Conservation (phyloP, 2,113 vertebrate species). For the Bucco capensis region DNA sequence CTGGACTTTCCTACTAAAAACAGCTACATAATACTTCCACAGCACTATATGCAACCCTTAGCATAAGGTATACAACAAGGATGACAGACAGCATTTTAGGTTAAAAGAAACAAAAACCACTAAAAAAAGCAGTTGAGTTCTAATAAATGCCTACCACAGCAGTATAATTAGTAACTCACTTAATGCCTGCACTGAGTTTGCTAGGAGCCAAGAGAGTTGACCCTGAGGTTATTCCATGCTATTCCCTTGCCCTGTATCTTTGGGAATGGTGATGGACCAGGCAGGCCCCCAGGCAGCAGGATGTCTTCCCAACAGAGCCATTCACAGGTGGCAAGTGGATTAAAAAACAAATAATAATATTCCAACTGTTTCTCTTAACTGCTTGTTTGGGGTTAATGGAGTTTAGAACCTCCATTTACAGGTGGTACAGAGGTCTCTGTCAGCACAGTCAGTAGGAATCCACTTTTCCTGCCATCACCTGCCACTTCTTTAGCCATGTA, state of each 20-base stretch:
- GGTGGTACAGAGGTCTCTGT: neutral
- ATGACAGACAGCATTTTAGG: neutral
- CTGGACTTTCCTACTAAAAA: neutral
- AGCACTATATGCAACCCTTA: neutral
- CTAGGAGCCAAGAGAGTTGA: neutral
- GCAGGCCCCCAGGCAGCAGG: neutral
- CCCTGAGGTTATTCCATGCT: neutral
- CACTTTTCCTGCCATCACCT: neutral
- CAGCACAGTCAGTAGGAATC: neutral
- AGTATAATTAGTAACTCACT: neutral
- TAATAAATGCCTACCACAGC: neutral
- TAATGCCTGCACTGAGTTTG: neutral
- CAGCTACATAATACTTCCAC: neutral
- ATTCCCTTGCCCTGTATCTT: neutral
- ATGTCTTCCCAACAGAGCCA: neutral
- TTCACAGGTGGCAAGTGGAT: neutral
- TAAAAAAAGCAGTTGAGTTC: neutral
- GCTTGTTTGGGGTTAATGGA: neutral
- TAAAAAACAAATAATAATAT: neutral
- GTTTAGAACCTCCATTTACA: neutral
- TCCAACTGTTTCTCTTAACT: neutral
- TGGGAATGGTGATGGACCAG: neutral
- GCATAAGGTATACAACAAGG: neutral
- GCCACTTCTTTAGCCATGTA: neutral
- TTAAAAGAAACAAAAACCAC: neutral